Evolutionary conservation across 2,113 vertebrate species (phyloP).

Genomic region (Nanorana parkeri): DNA sequence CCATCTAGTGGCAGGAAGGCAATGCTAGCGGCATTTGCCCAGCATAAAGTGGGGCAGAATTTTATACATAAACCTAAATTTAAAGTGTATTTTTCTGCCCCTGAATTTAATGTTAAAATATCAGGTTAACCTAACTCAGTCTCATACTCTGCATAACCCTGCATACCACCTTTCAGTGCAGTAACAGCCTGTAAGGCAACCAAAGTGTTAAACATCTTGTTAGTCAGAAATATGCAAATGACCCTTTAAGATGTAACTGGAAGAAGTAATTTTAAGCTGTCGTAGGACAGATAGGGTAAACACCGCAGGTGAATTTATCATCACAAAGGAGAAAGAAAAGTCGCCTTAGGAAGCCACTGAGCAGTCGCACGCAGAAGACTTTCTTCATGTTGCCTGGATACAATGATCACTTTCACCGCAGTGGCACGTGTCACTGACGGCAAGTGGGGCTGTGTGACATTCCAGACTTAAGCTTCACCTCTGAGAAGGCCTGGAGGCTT

Average conservation of each 20-base stretch:
- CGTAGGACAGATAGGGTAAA: conserved; percentile 37
- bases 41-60: too few relatives aligned
- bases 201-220: conserved; percentile 18
- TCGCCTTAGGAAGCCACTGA: conserved; percentile 38
- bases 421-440: conserved; percentile 56
- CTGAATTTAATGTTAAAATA: too few relatives aligned
- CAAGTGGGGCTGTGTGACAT: conserved; percentile 30
- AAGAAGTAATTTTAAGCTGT: conserved; percentile 22
- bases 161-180: neutral
- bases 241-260: conserved; percentile 10
- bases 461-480: conserved; percentile 20
- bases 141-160: too few relatives aligned
- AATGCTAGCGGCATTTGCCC: too few relatives aligned
- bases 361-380: conserved; percentile 40
- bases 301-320: conserved; percentile 33
- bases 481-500: conserved; percentile 24
- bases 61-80: too few relatives aligned
- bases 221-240: conserved; percentile 9
- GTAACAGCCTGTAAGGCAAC: neutral
- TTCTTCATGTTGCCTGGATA: conserved; percentile 54
- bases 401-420: conserved; percentile 49
- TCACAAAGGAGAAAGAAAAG: conserved; percentile 32
- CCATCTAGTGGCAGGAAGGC: too few relatives aligned
- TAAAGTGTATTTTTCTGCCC: too few relatives aligned
- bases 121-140: too few relatives aligned